Percentiles rank a stretch among this genome's conserved stretches.
Conservation (phyloP, 2,113 vertebrate genomes). For the Mustelus asterias region DNA sequence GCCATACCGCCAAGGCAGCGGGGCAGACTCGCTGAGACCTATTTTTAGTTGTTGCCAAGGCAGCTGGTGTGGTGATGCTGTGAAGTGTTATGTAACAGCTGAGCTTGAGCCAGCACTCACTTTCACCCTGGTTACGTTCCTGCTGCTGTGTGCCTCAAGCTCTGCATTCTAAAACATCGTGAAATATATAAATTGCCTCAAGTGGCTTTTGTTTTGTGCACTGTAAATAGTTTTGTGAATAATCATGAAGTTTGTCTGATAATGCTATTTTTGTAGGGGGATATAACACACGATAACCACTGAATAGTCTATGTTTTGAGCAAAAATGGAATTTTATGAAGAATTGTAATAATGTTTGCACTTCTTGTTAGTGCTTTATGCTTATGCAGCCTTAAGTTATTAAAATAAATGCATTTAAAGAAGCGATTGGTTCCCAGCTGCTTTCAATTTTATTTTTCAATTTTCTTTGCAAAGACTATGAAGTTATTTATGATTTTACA, state of each 20-base stretch:
- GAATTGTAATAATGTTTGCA: constrained; percentile 78
- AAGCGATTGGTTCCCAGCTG: background rate
- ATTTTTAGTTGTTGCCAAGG: constrained; percentile 79
- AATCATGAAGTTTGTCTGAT: constrained; percentile 74
- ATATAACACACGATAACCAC: constrained; percentile 63
- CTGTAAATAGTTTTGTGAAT: constrained; percentile 89
- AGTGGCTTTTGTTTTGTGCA: constrained; percentile 64
- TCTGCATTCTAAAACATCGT: constrained; percentile 75
- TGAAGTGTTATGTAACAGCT: constrained; percentile 72
- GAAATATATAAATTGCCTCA: constrained; percentile 57
- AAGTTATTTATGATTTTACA: background rate
- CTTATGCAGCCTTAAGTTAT: constrained; percentile 97
- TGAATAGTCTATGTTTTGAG: constrained; percentile 63
- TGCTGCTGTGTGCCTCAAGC: constrained; percentile 75
- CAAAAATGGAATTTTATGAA: constrained; percentile 61
- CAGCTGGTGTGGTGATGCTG: constrained; percentile 70
- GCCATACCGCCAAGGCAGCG: constrained; percentile 57
- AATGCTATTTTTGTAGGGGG: constrained; percentile 87
- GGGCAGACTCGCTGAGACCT: constrained; percentile 61
- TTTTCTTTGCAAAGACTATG: background rate
- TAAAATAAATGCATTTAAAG: constrained; percentile 69
- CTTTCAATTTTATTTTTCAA: background rate
- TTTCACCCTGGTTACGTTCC: constrained; percentile 51
- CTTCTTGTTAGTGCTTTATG: constrained; percentile 92
- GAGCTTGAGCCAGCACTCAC: constrained; percentile 47